Conservation (phyloP, 1,140 invertebrate genomes). For the Lasaia peninsularis region DNA sequence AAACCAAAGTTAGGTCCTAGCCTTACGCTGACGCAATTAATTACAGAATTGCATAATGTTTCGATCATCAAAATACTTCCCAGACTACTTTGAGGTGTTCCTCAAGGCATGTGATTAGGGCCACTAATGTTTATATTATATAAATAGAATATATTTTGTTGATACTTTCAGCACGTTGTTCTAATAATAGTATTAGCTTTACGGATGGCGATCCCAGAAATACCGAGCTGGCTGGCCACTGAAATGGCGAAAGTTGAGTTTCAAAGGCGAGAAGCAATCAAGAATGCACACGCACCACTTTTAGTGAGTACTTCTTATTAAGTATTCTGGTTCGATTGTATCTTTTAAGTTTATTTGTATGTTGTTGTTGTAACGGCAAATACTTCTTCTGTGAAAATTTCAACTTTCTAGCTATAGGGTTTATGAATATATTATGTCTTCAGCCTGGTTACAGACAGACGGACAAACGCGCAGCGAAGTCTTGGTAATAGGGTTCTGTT, state of each 20-base stretch:
- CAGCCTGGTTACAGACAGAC: no score
- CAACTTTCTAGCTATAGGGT: no score
- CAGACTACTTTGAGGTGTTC: not conserved
- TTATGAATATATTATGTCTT: no score
- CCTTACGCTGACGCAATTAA: not conserved
- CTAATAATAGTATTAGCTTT: conserved; percentile 88
- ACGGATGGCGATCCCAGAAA: conserved; percentile 92
- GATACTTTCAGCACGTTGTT: conserved; percentile 88
- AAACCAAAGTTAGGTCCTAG: no score
- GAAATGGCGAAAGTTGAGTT: conserved; percentile 93
- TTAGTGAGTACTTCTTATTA: conserved; percentile 37
- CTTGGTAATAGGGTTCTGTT: no score
- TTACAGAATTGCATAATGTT: not conserved
- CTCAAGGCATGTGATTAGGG: not conserved
- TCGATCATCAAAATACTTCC: not conserved
- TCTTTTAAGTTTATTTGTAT: no score
- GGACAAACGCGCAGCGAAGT: no score
- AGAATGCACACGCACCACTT: conserved; percentile 59
- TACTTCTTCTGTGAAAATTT: no score
- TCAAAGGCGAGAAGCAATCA: conserved; percentile 78
- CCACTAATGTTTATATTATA: not conserved
- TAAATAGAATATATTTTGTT: conserved; percentile 1
- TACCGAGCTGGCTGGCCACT: conserved; percentile 93
- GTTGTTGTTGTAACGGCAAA: no score
- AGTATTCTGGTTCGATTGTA: no score